A percentile compares a stretch with the other conserved stretches of the same genome.
These are phyloP conservation scores for Saccostrea echinata DNA, from an alignment of 1,140 invertebrate species.

Conservation along the genomic window DNA sequence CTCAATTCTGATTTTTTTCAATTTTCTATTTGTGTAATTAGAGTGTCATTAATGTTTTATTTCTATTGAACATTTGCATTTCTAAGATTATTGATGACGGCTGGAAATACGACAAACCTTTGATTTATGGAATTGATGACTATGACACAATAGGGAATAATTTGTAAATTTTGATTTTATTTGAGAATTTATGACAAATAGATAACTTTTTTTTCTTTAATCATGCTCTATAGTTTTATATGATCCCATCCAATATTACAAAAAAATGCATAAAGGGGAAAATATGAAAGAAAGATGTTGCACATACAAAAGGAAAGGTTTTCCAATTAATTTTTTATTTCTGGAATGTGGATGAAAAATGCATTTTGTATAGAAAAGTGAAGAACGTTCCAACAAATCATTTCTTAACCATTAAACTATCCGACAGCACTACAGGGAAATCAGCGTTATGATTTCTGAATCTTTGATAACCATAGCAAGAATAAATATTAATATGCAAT, in stretches of 20 bases:
- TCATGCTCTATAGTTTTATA: not conserved
- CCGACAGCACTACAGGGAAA: not conserved
- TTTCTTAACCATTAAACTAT: not conserved
- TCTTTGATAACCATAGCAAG: constrained; percentile 11
- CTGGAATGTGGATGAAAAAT: not conserved
- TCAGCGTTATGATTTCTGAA: not conserved
- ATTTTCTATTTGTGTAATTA: constrained; percentile 18
- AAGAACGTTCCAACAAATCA: not conserved
- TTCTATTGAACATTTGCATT: constrained; percentile 30
- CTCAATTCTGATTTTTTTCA: constrained; percentile 10
- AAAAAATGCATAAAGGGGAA: constrained; percentile 4
- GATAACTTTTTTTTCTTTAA: constrained; percentile 5
- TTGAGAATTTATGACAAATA: constrained; percentile 6
- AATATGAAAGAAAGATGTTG: constrained; percentile 9
- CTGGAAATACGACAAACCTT: constrained; percentile 2
- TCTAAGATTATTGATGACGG: not conserved
- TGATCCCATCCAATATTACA: not conserved
- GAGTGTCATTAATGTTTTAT: constrained; percentile 31
- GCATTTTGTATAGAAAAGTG: not conserved
- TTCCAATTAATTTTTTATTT: not conserved
- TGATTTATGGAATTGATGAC: constrained; percentile 18
- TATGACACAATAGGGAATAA: not conserved
- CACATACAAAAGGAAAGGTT: not conserved
- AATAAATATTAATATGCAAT: constrained; percentile 25
- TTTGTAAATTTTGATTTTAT: constrained; percentile 28